These are phyloP conservation scores for Syngnathus acus DNA, from an alignment of 2,797 vertebrate genomes.

Conservation along the genomic window DNA sequence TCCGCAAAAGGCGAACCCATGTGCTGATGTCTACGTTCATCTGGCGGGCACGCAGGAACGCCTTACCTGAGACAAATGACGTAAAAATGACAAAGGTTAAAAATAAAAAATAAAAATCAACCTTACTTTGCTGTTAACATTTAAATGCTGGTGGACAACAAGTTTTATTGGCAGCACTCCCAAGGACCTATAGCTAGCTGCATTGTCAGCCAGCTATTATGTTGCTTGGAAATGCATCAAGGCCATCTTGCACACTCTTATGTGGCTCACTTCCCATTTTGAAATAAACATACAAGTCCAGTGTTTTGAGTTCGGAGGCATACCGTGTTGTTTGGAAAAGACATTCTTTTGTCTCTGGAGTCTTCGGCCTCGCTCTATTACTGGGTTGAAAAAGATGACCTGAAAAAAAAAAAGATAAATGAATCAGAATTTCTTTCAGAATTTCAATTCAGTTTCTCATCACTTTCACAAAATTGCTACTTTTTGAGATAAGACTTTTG, in stretches of 20 bases:
- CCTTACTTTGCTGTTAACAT: not conserved
- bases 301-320: conserved; percentile 4
- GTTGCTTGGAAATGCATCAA: not conserved
- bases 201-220: too few species aligned
- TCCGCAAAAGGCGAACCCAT: conserved; percentile 93
- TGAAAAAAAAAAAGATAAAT: conserved; percentile 37
- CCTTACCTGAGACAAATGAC: conserved; percentile 71
- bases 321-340: conserved; percentile 89
- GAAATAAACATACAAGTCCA: not conserved
- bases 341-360: conserved; percentile 90
- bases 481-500: not conserved
- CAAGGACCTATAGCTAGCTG: too few species aligned
- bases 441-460: not conserved
- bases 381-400: conserved; percentile 91
- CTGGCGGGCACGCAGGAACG: conserved; percentile 89
- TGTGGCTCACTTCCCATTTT: not conserved
- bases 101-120: too few species aligned
- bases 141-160: too few species aligned
- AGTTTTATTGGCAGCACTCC: too few species aligned
- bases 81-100: not conserved
- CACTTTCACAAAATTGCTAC: not conserved
- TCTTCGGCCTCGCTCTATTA: conserved; percentile 80
- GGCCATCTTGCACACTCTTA: not conserved
- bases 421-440: not conserved
- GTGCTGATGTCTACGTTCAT: conserved; percentile 95